Evolutionary conservation across 2,797 vertebrate genomes (phyloP), one percentile per base, ranked within the genome.

Genomic region (Gorsachius magnificus): DNA sequence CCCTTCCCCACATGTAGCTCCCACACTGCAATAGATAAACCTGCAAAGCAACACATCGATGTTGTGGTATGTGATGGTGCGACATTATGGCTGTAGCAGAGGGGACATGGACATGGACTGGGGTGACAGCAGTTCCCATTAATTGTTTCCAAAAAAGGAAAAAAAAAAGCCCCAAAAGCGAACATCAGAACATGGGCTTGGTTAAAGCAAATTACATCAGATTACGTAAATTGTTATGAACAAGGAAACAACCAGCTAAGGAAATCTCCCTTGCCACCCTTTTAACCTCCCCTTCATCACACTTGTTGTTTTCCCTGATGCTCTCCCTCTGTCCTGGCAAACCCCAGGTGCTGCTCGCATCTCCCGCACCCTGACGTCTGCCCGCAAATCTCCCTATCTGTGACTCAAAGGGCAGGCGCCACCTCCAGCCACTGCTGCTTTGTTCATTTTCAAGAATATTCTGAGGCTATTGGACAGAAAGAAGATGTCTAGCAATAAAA

Each of bases 331-430:
- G 14, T 61, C 41, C 74, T 29, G 61, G 51, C 26, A 91, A 90
- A 71, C 13, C 21, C 45, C 35, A 28, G 5, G 16, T 35, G 16
- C 56, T 69, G 54, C 29, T 69, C 11, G 0, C 54, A 66, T 45
- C 26, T 61, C 51, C 28, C 12, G 46, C 13, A 31, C 17, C 4
- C 50, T 0, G 0, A 12, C 3, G 15, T 31, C 12, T 36, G 21
- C 82, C 70, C 1, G 2, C 6, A 8, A 61, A 79, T 76, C 35
- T 33, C 36, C 43, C 15, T 8, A n/a, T 35, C 38, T 74, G 48
- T 60, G 81, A 81, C 51, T 79, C 0, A 2, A 88, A 50, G 22
- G 28, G 54, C 20, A 75, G 25, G 17, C 41, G 25, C 18, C n/a
- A 72, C 36, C 29, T 57, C 57, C 2, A 3, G 38, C 29, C 51